A percentile compares a stretch with the other conserved stretches of the same genome.
phyloP scores from a whole-genome alignment of 1,140 invertebrate species.

The Drosophila leontia region DNA sequence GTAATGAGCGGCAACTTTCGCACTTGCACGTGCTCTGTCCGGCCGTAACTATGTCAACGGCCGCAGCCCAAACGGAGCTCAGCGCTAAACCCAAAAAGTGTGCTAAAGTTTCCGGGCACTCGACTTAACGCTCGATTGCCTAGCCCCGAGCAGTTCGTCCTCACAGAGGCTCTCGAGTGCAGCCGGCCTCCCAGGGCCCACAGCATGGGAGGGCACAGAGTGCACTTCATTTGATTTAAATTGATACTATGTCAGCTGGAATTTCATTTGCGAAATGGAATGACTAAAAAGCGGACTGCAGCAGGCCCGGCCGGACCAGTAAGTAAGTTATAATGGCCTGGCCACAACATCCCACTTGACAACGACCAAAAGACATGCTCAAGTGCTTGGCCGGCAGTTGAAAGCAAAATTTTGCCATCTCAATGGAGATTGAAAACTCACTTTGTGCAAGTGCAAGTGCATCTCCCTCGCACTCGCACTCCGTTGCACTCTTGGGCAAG shows the following conservation, averaged over 20 bases:
- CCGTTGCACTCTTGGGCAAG: neutral
- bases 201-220: constrained; percentile 44
- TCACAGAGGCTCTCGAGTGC: constrained; percentile 39
- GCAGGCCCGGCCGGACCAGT: constrained; percentile 25
- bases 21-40: constrained; percentile 65
- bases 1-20: constrained; percentile 78
- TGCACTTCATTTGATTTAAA: constrained; percentile 83
- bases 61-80: constrained; percentile 9
- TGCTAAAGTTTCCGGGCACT: constrained; percentile 70
- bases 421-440: constrained; percentile 56
- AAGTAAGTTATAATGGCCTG: constrained; percentile 79
- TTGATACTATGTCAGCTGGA: constrained; percentile 76
- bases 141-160: constrained; percentile 37
- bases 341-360: constrained; percentile 78
- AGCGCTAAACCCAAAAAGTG: constrained; percentile 41
- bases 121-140: constrained; percentile 70
- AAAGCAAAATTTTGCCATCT: constrained; percentile 73
- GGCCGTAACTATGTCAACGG: constrained; percentile 69
- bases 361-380: constrained; percentile 76
- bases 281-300: constrained; percentile 24
- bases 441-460: constrained; percentile 42
- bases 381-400: constrained; percentile 67
- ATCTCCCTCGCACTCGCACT: neutral
- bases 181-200: neutral
- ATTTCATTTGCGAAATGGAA: constrained; percentile 77